Percentiles rank a stretch among this genome's conserved stretches.
Conservation (phyloP, 2,888 invertebrate genomes). For the Ectemnius lituratus region DNA sequence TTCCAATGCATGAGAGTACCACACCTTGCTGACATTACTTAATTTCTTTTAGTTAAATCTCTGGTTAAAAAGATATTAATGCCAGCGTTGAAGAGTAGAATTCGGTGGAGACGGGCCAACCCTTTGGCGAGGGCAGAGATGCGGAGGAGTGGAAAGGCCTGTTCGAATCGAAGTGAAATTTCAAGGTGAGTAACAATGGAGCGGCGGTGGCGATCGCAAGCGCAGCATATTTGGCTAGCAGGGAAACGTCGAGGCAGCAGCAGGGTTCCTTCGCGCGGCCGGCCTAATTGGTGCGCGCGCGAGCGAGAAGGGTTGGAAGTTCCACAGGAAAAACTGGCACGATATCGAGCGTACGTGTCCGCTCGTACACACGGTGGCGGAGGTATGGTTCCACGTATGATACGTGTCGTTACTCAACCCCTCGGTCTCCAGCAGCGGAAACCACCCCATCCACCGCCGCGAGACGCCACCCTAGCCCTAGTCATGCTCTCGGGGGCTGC, state of each 20-base stretch:
- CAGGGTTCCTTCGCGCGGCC: slow-evolving; percentile 56
- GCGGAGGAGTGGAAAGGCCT: neutral
- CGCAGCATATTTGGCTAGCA: neutral
- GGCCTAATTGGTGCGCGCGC: slow-evolving; percentile 60
- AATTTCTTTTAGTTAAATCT: too few species aligned
- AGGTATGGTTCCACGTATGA: slow-evolving; percentile 69
- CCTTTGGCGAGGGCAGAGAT: too few species aligned
- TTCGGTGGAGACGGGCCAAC: too few species aligned
- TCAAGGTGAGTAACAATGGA: too few species aligned
- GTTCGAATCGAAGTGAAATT: neutral
- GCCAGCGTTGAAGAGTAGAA: too few species aligned
- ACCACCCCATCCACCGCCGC: slow-evolving; percentile 44
- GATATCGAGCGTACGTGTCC: slow-evolving; percentile 72
- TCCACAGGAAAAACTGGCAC: slow-evolving; percentile 64
- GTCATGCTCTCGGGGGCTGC: too few species aligned
- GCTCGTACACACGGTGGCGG: slow-evolving; percentile 36
- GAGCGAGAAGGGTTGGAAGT: slow-evolving; percentile 56
- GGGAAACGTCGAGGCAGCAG: slow-evolving; percentile 6
- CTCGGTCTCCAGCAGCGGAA: slow-evolving; percentile 60
- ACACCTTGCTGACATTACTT: too few species aligned
- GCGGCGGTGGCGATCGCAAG: too few species aligned
- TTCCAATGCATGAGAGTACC: too few species aligned
- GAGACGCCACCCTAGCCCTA: too few species aligned
- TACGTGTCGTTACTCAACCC: slow-evolving; percentile 71
- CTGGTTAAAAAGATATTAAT: too few species aligned